Evolutionary conservation across 2,113 vertebrate species (phyloP).

Genomic region (Coracopsis vasa): DNA sequence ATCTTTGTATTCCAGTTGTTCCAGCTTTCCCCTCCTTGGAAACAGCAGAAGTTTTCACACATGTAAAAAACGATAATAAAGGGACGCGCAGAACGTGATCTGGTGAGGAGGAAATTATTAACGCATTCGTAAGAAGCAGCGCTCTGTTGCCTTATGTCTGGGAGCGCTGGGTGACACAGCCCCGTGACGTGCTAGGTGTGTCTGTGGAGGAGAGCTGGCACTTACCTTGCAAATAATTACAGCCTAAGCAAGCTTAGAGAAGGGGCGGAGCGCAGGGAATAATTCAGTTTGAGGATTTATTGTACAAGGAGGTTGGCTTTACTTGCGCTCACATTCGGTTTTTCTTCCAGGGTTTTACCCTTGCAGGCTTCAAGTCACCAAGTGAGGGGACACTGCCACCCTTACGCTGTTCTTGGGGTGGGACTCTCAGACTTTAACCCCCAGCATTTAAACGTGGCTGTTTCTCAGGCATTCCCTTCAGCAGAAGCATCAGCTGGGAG

Average conservation of each 20-base stretch:
- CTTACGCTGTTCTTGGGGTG: background rate
- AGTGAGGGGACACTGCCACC: background rate
- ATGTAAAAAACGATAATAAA: background rate
- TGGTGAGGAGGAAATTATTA: background rate
- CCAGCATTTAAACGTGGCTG: accelerated
- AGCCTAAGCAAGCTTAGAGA: background rate
- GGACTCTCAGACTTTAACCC: background rate
- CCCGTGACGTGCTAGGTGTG: background rate
- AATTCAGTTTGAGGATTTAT: background rate
- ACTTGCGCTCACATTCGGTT: background rate
- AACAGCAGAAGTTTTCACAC: background rate
- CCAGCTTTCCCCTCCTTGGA: background rate
- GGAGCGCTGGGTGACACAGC: background rate
- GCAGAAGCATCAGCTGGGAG: background rate
- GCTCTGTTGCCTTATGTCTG: background rate
- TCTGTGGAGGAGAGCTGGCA: background rate
- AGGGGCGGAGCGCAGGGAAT: background rate
- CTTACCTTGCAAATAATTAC: background rate
- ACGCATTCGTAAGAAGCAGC: background rate
- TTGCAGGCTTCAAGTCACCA: background rate
- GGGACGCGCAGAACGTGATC: background rate
- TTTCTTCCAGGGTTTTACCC: background rate
- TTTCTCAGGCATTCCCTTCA: background rate
- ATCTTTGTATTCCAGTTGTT: background rate
- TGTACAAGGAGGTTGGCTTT: background rate